Evolutionary conservation across 2,888 invertebrate species (phyloP), one percentile per base, ranked within the genome.

Genomic region (Acleris emargana): DNA sequence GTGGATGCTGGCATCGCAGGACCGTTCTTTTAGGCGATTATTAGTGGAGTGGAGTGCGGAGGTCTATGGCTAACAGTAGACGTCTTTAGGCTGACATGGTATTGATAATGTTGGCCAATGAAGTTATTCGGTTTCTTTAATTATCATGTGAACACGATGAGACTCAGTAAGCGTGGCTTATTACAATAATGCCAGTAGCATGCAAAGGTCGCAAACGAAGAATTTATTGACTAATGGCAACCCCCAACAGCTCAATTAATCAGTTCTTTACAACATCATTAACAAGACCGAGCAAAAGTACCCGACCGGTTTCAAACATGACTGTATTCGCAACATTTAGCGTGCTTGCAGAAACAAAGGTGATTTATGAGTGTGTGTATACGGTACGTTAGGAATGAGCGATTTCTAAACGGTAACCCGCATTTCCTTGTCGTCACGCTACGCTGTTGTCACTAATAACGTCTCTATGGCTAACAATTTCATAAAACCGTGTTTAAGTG

Each of bases 361-460:
- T 62, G 54, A 67, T 58, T 63, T 67, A 64, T 67, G 51, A 61
- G 59, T 69, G 67, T 66, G 58, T 69, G 69, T 68, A 68, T 68
- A 54, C 64, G 66, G 50, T 54, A 71, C 69, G 73, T 69, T 63
- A 67, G 72, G 69, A 72, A 75, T 74, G 80, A 76, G 75, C 67
- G 78, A 81, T 84, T 83, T 86, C 80, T 80, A 83, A 82, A 80
- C 72, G 72, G 67, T 80, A 71, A 67, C 72, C 80, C 76, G 80
- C 77, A 81, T 82, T 81, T 81, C 82, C 77, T 79, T 73, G 77
- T 77, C 76, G 84, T 82, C 80, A 79, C 78, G 81, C 74, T 74
- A 69, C 67, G 68, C 72, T 68, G 75, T 74, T 76, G 76, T 78
- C 79, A 76, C 73, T 72, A 55, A 54, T 64, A 64, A 54, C 32